Evolutionary conservation across 2,113 vertebrate species (phyloP).

Genomic region (Antigone vipio): DNA sequence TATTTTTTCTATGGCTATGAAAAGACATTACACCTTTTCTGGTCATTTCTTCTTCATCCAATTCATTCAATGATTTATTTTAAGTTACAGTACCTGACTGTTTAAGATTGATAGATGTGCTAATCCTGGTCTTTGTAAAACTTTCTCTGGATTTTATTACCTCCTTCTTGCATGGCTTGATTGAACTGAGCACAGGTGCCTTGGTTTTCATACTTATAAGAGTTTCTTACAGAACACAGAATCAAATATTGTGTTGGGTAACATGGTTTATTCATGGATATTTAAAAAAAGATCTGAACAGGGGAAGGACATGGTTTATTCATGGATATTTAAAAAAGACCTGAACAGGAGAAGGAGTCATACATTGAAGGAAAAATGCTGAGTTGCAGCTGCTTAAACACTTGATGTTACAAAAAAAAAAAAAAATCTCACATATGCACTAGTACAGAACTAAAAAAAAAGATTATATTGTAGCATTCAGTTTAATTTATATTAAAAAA

Average conservation of each 20-base stretch:
- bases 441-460: neutral
- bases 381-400: neutral
- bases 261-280: neutral
- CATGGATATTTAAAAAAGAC: neutral
- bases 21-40: neutral
- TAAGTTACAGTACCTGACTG: neutral
- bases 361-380: neutral
- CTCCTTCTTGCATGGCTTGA: neutral
- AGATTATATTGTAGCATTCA: neutral
- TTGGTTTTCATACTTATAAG: neutral
- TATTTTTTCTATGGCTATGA: neutral
- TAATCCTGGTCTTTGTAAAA: neutral
- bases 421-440: neutral
- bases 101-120: neutral
- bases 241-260: neutral
- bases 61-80: neutral
- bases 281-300: neutral
- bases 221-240: neutral
- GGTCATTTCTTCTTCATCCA: neutral
- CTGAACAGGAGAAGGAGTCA: neutral
- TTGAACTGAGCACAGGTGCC: neutral
- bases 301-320: neutral
- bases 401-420: neutral
- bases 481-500: neutral
- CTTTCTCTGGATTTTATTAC: neutral